Base-by-base conservation (phyloP, 2,888 invertebrate species). In the Orthosia gothica region DNA sequence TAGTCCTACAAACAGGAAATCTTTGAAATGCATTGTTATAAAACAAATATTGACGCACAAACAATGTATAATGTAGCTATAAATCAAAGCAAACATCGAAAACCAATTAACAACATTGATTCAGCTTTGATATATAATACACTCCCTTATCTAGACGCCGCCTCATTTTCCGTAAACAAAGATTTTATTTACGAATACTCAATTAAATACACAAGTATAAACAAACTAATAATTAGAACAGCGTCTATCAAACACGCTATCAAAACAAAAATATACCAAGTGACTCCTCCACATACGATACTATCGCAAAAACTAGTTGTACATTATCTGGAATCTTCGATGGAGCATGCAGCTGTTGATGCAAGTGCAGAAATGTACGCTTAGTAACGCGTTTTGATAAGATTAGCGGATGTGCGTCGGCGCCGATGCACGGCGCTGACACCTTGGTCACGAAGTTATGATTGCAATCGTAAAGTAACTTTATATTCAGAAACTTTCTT, bases 271-370 rank as follows among this genome's bases (percentile, higher is more conserved):
- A 83, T 87, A 81, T 84, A 86, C 83, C 63, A 63, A 81, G 82
- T 82, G 83, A 82, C 79, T 89, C 87, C 76, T 89, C 88, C 86
- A 82, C 81, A 82, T 84, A 65, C 80, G 92, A 92, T 93, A 81
- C 52, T 83, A 92, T 93, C 92, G 87, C 87, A 83, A 88, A n/a
- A 90, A 89, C 89, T 88, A 81, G 90, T 84, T 86, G 85, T 89
- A 87, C 91, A 93, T 91, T 93, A 93, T 92, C 93, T 85, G 71
- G 66, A 87, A 93, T 93, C 92, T 91, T 90, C 86, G 82, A 81
- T 75, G 84, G 81, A 87, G 84, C 87, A 80, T 85, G 87, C 89
- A 91, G 87, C 89, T 91, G 90, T 87, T 90, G 87, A 91, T 90
- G 90, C 88, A 90, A 90, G 90, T 86, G 89, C 92, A 89, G 93